Evolutionary conservation across 1,140 invertebrate genomes (phyloP).

Genomic region (Phortica variegata): DNA sequence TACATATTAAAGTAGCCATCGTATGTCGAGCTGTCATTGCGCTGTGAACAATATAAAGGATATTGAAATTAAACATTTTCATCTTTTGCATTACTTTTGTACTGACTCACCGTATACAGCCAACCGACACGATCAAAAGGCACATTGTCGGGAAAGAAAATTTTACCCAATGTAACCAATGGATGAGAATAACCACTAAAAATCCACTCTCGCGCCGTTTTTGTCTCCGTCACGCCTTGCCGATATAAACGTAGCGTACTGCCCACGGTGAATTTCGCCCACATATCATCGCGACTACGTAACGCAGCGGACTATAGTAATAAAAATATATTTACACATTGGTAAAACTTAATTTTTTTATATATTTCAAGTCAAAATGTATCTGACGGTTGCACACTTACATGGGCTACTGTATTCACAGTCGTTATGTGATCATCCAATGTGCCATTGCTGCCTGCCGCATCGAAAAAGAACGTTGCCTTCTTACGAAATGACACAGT

Average conservation of each 20-base stretch:
- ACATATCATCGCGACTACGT: slow-evolving; percentile 8
- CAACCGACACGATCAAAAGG: slow-evolving; percentile 72
- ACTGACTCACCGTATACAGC: slow-evolving; percentile 78
- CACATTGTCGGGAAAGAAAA: slow-evolving; percentile 50
- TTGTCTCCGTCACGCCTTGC: slow-evolving; percentile 62
- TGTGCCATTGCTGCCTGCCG: slow-evolving; percentile 70
- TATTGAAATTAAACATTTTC: too few relatives aligned
- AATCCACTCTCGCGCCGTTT: slow-evolving; percentile 68
- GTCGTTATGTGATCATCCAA: slow-evolving; percentile 75
- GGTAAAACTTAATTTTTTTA: not conserved
- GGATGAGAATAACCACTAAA: slow-evolving; percentile 76
- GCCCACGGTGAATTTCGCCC: slow-evolving; percentile 2
- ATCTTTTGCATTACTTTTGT: not conserved
- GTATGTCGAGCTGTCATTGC: slow-evolving; percentile 69
- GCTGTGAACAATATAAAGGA: too few relatives aligned
- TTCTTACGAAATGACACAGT: slow-evolving; percentile 82
- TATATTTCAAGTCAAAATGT: not conserved
- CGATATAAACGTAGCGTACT: not conserved
- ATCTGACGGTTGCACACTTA: slow-evolving; percentile 66
- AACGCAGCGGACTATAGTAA: slow-evolving; percentile 65
- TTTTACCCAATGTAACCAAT: slow-evolving; percentile 67
- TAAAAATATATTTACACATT: not conserved
- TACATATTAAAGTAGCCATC: slow-evolving; percentile 75
- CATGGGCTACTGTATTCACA: slow-evolving; percentile 74
- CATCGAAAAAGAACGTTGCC: slow-evolving; percentile 75